Percentiles rank a stretch among this genome's conserved stretches.
Evolutionary conservation across 2,888 invertebrate species (phyloP).

Genomic region (Allacma fusca): DNA sequence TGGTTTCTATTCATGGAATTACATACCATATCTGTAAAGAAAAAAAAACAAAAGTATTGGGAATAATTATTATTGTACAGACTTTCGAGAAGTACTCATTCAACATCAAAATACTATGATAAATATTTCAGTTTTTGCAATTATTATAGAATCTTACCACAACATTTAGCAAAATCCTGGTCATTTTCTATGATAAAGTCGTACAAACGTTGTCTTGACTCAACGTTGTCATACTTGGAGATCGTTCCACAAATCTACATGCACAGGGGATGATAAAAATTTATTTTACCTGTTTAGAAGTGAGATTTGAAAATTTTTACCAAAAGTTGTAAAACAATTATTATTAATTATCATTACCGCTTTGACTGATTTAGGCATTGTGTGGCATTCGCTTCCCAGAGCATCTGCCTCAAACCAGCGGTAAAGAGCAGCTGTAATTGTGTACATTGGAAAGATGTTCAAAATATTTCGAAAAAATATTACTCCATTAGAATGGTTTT

Average conservation of each 20-base stretch:
- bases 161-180: slow-evolving; percentile 44
- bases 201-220: slow-evolving; percentile 5
- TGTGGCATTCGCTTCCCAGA: not conserved
- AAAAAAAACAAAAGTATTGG: not conserved
- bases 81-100: no score
- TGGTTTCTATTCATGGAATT: not conserved
- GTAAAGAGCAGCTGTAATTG: slow-evolving; percentile 42
- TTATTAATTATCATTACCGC: no score
- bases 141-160: slow-evolving; percentile 51
- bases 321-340: no score
- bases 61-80: not conserved
- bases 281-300: no score
- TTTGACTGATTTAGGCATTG: slow-evolving; percentile 7
- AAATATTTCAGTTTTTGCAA: no score
- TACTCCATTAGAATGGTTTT: not conserved
- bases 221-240: not conserved
- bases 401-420: slow-evolving; percentile 42
- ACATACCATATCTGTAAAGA: slow-evolving; percentile 44
- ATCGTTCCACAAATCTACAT: slow-evolving; percentile 24
- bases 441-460: slow-evolving; percentile 43
- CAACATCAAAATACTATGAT: no score
- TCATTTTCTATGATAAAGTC: slow-evolving; percentile 19
- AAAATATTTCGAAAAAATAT: slow-evolving; percentile 29
- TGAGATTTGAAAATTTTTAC: no score
- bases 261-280: no score